These are phyloP conservation scores for Tretioscincus oriximinensis DNA, from an alignment of 2,113 vertebrate genomes.

Conservation along the genomic window DNA sequence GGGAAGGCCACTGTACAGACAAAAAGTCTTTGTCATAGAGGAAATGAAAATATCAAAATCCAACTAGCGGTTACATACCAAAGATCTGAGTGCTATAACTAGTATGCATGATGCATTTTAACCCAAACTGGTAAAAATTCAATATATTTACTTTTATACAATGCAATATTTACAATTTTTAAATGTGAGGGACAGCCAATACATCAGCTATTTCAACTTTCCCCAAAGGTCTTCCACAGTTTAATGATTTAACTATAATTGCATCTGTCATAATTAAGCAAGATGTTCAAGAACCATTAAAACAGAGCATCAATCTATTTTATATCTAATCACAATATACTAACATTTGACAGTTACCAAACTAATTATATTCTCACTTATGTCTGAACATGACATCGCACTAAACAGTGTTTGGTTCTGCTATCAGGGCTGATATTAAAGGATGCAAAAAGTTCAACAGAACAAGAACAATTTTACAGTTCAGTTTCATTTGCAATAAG, in stretches of 20 bases:
- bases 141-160: not conserved
- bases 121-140: not conserved
- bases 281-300: slow-evolving; percentile 51
- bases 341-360: slow-evolving; percentile 36
- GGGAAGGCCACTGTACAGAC: not conserved
- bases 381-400: not conserved
- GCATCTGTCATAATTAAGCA: slow-evolving; percentile 13
- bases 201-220: not conserved
- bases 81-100: not conserved
- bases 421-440: slow-evolving; percentile 10
- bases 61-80: not conserved
- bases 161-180: not conserved
- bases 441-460: not conserved
- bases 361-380: slow-evolving; percentile 18
- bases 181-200: slow-evolving; percentile 5
- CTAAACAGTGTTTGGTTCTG: slow-evolving; percentile 6
- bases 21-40: not conserved
- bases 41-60: not conserved
- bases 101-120: not conserved
- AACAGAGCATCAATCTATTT: slow-evolving; percentile 29
- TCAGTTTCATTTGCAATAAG: slow-evolving; percentile 17
- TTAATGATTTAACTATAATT: not conserved
- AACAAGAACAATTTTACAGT: slow-evolving; percentile 1
- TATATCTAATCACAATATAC: not conserved
- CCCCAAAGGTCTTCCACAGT: not conserved